Base-by-base conservation (phyloP, 2,113 vertebrate genomes). In the human (Homo sapiens) region DNA sequence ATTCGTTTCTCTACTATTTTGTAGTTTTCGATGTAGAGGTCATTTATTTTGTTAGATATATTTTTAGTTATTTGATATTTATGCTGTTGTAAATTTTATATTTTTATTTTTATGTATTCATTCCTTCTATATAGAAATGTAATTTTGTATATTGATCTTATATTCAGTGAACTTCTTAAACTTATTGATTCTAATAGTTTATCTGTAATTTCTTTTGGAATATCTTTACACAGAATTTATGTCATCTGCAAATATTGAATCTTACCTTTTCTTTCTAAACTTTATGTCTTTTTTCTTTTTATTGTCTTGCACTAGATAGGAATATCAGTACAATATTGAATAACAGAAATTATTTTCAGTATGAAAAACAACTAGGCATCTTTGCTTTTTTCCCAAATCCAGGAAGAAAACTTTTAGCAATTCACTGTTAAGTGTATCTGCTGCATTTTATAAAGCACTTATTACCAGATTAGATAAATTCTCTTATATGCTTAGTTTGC, bases 21-120 rank as follows among this genome's bases (percentile, higher is more conserved):
- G 1, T 59, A 80, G 18, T 57, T 86, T 45, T 96, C 32, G 50
- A 8, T 68, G 27, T 66, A 76, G 35, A 93, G 8, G 5, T 50
- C 20, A 64, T 32, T 11, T 17, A 85, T 70, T 50, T 78, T 89
- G 9, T 40, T 48, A 64, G 25, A 59, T 81, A 81, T 59, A 76
- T 90, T 85, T 85, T 81, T 95, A 95, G 25, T 5, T 66, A 43
- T 75, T 95, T 81, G 38, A 59, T 68, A 85, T 85, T 70, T 84
- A 27, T 78, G 20, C 68, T 50, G 79, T 85, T 30, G 30, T 25
- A 88, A n/a, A 59, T 38, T 8, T 3, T 89, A 35, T 83, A 22
- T 92, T 83, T 91, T 81, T 25, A 61, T 20, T 89, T 87, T 83
- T 52, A 68, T 59, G 8, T 61, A 76, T 43, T 72, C 5, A 85